Conservation (phyloP, 2,797 vertebrate genomes). For the Eurystomus glaucurus region DNA sequence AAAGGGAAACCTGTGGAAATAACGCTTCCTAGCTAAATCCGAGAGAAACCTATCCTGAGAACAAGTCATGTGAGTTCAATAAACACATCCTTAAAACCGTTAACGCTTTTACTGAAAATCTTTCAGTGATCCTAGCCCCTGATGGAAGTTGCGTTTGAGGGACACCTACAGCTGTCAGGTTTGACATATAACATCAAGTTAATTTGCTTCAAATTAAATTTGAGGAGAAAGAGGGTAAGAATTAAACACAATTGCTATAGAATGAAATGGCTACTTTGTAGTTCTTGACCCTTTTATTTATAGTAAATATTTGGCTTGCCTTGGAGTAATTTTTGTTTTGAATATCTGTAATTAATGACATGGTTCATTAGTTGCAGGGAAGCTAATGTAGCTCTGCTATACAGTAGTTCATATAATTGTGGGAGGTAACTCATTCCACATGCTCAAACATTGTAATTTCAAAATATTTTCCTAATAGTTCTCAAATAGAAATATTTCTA, state of each 20-base stretch:
- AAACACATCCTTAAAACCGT: not conserved
- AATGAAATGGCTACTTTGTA: constrained; percentile 73
- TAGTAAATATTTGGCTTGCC: constrained; percentile 77
- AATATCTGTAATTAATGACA: constrained; percentile 85
- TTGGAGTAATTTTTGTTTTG: constrained; percentile 78
- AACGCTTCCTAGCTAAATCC: not conserved
- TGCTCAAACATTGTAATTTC: constrained; percentile 68
- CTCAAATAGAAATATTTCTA: constrained; percentile 71
- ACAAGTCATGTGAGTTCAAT: not conserved
- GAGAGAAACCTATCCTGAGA: not conserved
- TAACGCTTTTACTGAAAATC: not conserved
- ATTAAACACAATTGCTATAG: constrained; percentile 67
- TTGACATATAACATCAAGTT: constrained; percentile 68
- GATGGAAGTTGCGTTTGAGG: not conserved
- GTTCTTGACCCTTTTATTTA: constrained; percentile 78
- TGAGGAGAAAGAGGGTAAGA: constrained; percentile 57
- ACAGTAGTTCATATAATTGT: constrained; percentile 77
- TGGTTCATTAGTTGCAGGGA: constrained; percentile 79
- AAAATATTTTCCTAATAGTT: constrained; percentile 75
- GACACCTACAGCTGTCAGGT: constrained; percentile 40
- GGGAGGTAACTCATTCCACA: constrained; percentile 80
- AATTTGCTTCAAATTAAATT: constrained; percentile 71
- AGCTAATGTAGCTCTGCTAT: constrained; percentile 57
- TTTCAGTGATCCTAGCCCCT: not conserved
- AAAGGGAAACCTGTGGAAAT: not conserved